phyloP scores from a whole-genome alignment of 2,797 vertebrate genomes.

The Hippopotamyrus pictus region DNA sequence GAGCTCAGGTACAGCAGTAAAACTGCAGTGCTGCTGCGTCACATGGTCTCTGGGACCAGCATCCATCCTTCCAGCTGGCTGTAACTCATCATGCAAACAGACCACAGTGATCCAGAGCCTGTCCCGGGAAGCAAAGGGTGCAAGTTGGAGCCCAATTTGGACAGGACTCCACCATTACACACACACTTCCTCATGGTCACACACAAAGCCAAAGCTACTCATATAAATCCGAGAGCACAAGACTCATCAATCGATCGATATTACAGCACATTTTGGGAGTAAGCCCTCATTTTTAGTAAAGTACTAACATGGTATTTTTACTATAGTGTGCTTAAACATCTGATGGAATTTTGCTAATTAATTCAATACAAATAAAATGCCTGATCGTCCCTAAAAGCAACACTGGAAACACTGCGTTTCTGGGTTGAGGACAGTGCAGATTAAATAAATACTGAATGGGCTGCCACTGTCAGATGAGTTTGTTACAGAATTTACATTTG shows the following conservation, averaged over 20 bases:
- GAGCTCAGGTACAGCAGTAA: slow-evolving; percentile 51
- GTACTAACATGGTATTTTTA: neutral
- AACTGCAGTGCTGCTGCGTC: neutral
- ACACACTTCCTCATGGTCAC: neutral
- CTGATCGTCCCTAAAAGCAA: neutral
- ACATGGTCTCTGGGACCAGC: neutral
- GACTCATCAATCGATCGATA: neutral
- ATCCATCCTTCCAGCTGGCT: neutral
- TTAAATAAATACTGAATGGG: neutral
- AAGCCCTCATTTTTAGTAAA: neutral
- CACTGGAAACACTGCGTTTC: neutral
- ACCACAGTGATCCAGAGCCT: neutral
- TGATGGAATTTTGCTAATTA: neutral
- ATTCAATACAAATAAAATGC: neutral
- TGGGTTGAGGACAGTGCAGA: neutral
- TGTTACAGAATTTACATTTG: neutral
- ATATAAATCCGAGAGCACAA: neutral
- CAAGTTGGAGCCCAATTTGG: neutral
- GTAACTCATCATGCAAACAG: neutral
- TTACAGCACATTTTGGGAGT: neutral
- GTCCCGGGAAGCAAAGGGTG: neutral
- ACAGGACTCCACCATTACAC: neutral
- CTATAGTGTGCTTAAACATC: neutral
- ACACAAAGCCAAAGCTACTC: neutral
- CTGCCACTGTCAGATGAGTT: neutral